Base-by-base conservation (phyloP, 1,140 invertebrate species). In the Bombus turneri region DNA sequence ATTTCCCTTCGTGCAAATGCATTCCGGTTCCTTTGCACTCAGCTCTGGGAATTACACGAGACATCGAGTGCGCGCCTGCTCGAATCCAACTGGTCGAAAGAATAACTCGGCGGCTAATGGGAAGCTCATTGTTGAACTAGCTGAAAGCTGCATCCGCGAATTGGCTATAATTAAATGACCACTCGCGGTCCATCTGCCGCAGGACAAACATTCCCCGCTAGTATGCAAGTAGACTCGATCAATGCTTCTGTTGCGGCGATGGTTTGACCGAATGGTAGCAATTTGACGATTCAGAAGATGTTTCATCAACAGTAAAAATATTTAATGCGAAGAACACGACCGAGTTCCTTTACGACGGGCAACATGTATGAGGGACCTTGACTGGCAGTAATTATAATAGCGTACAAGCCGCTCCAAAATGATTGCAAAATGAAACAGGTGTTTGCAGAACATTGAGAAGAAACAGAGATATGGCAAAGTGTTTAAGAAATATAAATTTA, bases 121-220 rank as follows among this genome's bases (percentile, higher is more conserved):
- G 3, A 34, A 31, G 73, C 53, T 76, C 37, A n/a, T 53, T 53
- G 37, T 76, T 34, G 8, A n/a, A 25, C 41, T 31, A 15, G 15
- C 34, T 43, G 81, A 18, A 37, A 74, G n/a, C 37, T 41, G 25
- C 37, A 9, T 28, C 31, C 12, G 3, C 18, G 6, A 31, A 57
- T 57, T 34, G 12, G 43, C 22, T 83, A 78, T 78, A 84, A 84
- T 84, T 84, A 78, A 64, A 78, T 37, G 15, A 25, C n/a, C 66
- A 68, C 62, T 75, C 34, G 25, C 3, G 13, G 37, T 12, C 41
- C 73, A 8, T 39, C 28, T 25, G 43, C 18, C 13, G 41, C 13
- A 9, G 43, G 39, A 31, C 47, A 43, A 78, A 41, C 41, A 12
- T 66, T 31, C 73, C n/a, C 5, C 22, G 6, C 18, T 10, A 3